Evolutionary conservation across 2,113 vertebrate species (phyloP).

Genomic region (Anthoscopus minutus): DNA sequence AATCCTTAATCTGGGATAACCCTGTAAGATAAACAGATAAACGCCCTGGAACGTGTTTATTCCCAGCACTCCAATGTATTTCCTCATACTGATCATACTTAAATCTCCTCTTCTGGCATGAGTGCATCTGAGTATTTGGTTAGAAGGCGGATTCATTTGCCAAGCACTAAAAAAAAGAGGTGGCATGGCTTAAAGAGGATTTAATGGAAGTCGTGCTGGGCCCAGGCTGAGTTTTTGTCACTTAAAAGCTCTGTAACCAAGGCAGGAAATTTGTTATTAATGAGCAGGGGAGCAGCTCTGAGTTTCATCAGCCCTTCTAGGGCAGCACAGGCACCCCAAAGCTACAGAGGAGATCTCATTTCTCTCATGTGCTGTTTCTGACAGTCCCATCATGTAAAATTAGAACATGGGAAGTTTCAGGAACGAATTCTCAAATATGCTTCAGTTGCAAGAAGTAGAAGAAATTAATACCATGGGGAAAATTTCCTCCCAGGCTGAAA

Average conservation of each 20-base stretch:
- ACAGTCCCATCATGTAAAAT: slow-evolving; percentile 24
- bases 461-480: slow-evolving; percentile 43
- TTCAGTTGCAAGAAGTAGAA: slow-evolving; percentile 42
- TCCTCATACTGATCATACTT: slow-evolving; percentile 6
- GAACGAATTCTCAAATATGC: slow-evolving; percentile 28
- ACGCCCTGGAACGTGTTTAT: neutral
- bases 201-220: neutral
- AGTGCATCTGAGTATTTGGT: neutral
- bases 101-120: neutral
- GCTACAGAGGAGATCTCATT: neutral
- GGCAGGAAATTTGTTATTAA: neutral
- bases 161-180: neutral
- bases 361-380: neutral
- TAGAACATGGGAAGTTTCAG: slow-evolving; percentile 63
- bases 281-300: neutral
- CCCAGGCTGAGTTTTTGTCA: neutral
- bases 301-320: neutral
- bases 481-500: slow-evolving; percentile 52
- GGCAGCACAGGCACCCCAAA: neutral
- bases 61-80: neutral
- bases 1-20: neutral
- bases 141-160: neutral
- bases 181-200: neutral
- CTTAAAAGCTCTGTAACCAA: neutral
- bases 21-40: neutral